Conservation (phyloP, 2,888 invertebrate genomes). For the Alentia gelatinosa region DNA sequence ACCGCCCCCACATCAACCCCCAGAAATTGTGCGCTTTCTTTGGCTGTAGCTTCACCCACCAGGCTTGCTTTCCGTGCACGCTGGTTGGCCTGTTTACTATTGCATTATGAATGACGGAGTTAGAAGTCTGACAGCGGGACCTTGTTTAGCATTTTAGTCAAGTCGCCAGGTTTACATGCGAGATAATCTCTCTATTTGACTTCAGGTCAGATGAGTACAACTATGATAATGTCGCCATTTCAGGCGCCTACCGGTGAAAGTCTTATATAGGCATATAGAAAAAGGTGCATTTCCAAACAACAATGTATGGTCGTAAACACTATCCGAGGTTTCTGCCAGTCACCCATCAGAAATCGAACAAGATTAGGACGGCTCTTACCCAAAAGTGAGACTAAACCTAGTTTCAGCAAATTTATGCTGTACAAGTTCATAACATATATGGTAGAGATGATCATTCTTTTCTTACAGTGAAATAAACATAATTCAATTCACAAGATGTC, state of each 20-base stretch:
- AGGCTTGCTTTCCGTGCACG: background rate
- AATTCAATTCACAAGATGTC: no score
- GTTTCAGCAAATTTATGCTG: background rate
- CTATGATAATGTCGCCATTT: conserved; percentile 45
- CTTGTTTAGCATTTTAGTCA: conserved; percentile 34
- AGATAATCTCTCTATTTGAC: conserved; percentile 45
- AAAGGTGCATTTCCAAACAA: conserved; percentile 13
- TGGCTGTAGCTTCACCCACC: background rate
- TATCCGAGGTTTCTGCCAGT: background rate
- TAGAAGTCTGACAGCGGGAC: background rate
- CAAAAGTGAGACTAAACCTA: background rate
- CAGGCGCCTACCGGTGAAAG: conserved; percentile 14
- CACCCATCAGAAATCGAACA: background rate
- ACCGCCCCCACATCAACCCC: no score
- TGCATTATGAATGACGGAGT: conserved; percentile 47
- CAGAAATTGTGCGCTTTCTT: background rate
- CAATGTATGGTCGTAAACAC: conserved; percentile 24
- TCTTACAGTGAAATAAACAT: no score
- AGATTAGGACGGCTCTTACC: background rate
- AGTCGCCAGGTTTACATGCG: conserved; percentile 33
- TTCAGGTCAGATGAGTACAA: conserved; percentile 17
- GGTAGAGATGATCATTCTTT: no score
- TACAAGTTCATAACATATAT: no score
- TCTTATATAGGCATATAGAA: conserved; percentile 28
- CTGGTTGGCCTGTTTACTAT: background rate